Evolutionary conservation across 2,797 vertebrate species (phyloP).

Genomic region (Picus viridis): DNA sequence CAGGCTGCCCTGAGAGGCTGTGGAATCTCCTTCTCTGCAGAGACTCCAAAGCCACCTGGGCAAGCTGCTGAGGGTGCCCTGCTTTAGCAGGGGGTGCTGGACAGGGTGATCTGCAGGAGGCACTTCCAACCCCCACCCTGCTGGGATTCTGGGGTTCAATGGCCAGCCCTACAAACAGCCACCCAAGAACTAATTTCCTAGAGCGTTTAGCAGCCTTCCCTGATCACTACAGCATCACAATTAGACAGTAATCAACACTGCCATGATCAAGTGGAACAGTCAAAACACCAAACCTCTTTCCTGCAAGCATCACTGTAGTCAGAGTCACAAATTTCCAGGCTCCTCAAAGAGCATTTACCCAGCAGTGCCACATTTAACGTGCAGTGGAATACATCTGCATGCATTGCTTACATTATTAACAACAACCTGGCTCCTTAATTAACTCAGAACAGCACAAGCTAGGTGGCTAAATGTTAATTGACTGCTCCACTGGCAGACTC

Average conservation of each 20-base stretch:
- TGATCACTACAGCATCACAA: not conserved
- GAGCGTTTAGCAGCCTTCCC: not conserved
- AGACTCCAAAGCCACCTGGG: too few relatives aligned
- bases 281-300: not conserved
- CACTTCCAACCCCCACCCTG: too few relatives aligned
- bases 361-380: not conserved
- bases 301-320: not conserved
- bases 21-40: too few relatives aligned
- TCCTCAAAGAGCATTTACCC: not conserved
- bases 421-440: not conserved
- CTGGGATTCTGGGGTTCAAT: too few relatives aligned
- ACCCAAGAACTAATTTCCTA: not conserved
- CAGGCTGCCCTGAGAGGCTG: too few relatives aligned
- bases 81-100: too few relatives aligned
- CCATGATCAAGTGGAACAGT: not conserved
- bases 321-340: not conserved
- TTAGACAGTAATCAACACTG: not conserved
- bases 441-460: not conserved
- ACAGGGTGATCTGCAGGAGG: too few relatives aligned
- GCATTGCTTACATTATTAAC: constrained; percentile 41
- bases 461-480: constrained; percentile 28
- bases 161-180: not conserved
- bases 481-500: not conserved
- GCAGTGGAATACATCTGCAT: not conserved
- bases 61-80: too few relatives aligned